Conservation (phyloP, 2,797 vertebrate genomes). For the Adelosebastes latens region DNA sequence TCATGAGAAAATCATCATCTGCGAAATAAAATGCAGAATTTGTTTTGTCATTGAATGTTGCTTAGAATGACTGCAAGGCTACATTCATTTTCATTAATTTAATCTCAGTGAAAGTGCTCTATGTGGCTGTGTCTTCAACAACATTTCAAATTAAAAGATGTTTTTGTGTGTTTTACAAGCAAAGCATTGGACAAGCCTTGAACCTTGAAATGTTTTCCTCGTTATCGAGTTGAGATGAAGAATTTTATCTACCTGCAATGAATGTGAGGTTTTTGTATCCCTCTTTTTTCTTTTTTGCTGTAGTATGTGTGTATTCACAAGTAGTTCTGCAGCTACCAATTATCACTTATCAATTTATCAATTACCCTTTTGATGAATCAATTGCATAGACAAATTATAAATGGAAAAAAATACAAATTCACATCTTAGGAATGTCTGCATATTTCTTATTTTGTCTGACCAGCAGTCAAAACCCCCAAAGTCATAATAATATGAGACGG, state of each 20-base stretch:
- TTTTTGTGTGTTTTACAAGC: not conserved
- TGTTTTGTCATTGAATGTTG: not conserved
- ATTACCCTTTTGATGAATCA: not conserved
- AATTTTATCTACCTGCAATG: not conserved
- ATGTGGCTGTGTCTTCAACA: not conserved
- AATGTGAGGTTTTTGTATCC: not conserved
- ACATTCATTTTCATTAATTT: not conserved
- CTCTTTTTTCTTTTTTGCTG: not conserved
- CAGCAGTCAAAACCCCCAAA: not conserved
- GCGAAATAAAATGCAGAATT: not conserved
- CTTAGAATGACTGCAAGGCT: conserved; percentile 5
- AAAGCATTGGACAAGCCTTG: not conserved
- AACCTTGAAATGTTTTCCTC: conserved; percentile 15
- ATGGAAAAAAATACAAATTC: not conserved
- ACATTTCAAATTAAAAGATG: conserved; percentile 19
- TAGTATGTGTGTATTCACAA: not conserved
- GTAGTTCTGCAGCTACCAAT: not conserved
- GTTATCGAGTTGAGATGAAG: not conserved
- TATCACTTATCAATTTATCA: not conserved
- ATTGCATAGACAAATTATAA: not conserved
- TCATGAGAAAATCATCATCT: not conserved
- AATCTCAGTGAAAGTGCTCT: not conserved
- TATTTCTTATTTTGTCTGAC: not conserved
- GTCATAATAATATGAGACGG: not conserved
- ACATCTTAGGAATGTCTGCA: not conserved